A percentile compares a stretch with the other conserved stretches of the same genome.
Conservation (phyloP, 2,888 invertebrate species). For the Caenorhabditis sp. region DNA sequence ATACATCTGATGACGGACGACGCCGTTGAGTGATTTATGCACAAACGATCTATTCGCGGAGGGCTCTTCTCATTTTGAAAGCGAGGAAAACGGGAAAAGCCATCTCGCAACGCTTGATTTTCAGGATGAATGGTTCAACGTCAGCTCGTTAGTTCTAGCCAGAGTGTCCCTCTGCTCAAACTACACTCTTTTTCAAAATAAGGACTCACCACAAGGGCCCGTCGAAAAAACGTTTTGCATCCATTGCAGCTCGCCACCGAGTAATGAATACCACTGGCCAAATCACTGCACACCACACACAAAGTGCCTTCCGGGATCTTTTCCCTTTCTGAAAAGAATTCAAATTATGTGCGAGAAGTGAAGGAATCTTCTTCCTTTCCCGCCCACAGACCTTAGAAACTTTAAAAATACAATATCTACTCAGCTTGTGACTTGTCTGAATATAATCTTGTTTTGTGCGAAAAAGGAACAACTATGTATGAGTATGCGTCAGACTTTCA, state of each 20-base stretch:
- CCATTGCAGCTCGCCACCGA: conserved; percentile 72
- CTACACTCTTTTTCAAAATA: conserved; percentile 14
- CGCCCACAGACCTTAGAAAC: no score
- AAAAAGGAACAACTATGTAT: conserved; percentile 30
- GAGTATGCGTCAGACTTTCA: conserved; percentile 33
- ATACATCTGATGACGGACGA: conserved; percentile 33
- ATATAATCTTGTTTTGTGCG: conserved; percentile 42
- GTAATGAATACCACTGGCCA: conserved; percentile 72
- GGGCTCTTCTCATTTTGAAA: conserved; percentile 7
- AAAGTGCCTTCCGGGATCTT: conserved; percentile 73
- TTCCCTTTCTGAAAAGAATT: conserved; percentile 66
- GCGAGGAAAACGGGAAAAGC: not conserved
- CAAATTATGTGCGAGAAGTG: not conserved
- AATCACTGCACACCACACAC: conserved; percentile 70
- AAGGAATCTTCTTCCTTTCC: not conserved
- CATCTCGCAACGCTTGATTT: conserved; percentile 22
- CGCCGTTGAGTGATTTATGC: conserved; percentile 51
- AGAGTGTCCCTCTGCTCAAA: conserved; percentile 13
- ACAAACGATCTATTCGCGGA: conserved; percentile 12
- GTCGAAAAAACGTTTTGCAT: conserved; percentile 72
- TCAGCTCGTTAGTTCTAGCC: conserved; percentile 28
- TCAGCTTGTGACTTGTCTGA: no score
- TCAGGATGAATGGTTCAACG: conserved; percentile 29
- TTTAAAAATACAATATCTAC: no score
- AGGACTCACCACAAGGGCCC: conserved; percentile 67